A percentile compares a stretch with the other conserved stretches of the same genome.
Conservation (phyloP, 37 sponge, comb jelly and placozoan genomes). For the Crambe crambe region DNA sequence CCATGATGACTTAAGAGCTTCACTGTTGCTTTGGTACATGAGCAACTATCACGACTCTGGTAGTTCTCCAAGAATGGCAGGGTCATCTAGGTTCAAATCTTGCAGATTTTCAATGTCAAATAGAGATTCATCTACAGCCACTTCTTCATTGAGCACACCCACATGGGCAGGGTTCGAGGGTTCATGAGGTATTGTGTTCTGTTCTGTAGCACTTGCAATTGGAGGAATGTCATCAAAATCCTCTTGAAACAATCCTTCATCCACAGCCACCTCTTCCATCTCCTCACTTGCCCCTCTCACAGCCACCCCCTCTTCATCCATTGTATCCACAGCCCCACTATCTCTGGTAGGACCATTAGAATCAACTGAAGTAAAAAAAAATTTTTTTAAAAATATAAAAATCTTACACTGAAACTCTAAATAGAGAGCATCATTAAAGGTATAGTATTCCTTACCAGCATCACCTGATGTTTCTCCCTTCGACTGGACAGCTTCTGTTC, state of each 20-base stretch:
- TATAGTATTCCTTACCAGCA: neutral
- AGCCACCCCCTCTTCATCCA: neutral
- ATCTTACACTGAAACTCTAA: no score
- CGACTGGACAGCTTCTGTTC: neutral
- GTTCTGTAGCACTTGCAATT: neutral
- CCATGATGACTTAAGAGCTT: no score
- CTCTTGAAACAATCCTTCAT: slow-evolving; percentile 5
- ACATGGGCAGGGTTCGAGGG: neutral
- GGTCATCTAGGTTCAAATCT: slow-evolving; percentile 30
- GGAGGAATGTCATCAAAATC: slow-evolving; percentile 6
- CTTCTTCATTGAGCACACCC: neutral
- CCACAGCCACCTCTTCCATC: neutral
- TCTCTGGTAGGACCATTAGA: neutral
- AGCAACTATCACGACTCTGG: no score
- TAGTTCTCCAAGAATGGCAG: neutral
- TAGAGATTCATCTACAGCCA: slow-evolving; percentile 48
- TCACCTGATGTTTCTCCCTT: neutral
- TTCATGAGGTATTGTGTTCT: neutral
- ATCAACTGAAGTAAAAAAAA: neutral
- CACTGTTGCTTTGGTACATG: no score
- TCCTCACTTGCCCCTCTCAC: neutral
- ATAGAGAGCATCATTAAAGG: no score
- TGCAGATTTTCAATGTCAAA: slow-evolving; percentile 50
- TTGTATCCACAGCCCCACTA: neutral
- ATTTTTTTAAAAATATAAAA: no score